Base-by-base conservation (phyloP, 64 coral and sea anemone genomes). In the Exaiptasia diaphana region DNA sequence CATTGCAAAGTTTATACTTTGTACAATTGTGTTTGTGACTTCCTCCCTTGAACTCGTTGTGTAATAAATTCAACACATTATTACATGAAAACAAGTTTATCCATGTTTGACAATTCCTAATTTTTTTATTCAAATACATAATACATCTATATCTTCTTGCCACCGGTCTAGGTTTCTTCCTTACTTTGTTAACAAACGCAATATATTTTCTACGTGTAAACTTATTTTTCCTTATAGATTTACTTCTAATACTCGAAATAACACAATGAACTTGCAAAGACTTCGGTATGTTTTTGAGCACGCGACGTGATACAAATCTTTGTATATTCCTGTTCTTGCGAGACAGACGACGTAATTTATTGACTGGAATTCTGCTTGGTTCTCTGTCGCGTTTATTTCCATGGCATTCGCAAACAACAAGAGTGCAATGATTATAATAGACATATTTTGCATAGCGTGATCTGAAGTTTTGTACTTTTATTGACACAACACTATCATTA, bases 331-430 rank as follows among this genome's bases (percentile, higher is more conserved):
- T 79, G 28, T 4, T 79, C 60, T 79, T 62, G 14, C 40, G 54
- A 79, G 54, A 79, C 15, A 79, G 54, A 1, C 53, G 53, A 23
- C 27, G n/a, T n/a, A 56, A 22, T 12, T 11, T 4, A 31, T 61
- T 61, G 50, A 78, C 75, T 20, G 35, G 84, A 77, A 78, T 38
- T 78, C 84, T 64, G 84, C 73, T 87, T 77, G 84, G 84, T 87
- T 87, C 73, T 35, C 84, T 72, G 67, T 87, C 84, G 49, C 73
- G 84, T 77, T 64, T 78, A 78, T 67, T 54, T 65, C 59, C 27
- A 86, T 86, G 83, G 49, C 83, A 76, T 77, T 86, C 48, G 52
- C 46, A 67, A 26, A 86, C 56, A 87, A 87, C 84, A 87, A 59
- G 72, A 87, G 30, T 70, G 78, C 73, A 77, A 85, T 85, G 68